phyloP scores from a whole-genome alignment of 2,888 invertebrate genomes.

The Neoitamus cyanurus region DNA sequence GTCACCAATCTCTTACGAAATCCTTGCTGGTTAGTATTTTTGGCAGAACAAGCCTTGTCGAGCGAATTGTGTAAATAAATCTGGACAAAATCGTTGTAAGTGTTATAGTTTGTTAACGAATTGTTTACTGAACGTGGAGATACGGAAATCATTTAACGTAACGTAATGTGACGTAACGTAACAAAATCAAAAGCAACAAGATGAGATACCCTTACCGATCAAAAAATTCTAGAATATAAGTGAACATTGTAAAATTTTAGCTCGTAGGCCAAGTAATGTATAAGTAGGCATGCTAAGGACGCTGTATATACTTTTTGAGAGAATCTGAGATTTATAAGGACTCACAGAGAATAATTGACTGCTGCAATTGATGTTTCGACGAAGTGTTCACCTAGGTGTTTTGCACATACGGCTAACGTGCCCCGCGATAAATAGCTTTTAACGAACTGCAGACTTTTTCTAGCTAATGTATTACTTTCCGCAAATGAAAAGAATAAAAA shows the following conservation, averaged over 20 bases:
- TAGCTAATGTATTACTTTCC: not conserved
- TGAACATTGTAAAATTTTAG: not conserved
- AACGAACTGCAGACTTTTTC: not conserved
- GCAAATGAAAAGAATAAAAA: not conserved
- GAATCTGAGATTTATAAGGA: not conserved
- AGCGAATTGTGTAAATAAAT: conserved; percentile 21
- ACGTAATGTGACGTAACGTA: not conserved
- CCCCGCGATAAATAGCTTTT: not conserved
- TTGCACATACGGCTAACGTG: not conserved
- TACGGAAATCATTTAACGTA: not conserved
- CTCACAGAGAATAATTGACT: conserved; percentile 1
- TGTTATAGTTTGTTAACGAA: conserved; percentile 28
- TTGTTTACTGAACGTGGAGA: not conserved
- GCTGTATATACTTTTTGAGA: not conserved
- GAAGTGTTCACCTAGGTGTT: not conserved
- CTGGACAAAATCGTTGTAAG: conserved; percentile 26
- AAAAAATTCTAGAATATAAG: not conserved
- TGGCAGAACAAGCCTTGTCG: conserved; percentile 16
- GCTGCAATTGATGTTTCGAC: not conserved
- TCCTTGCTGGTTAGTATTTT: not conserved
- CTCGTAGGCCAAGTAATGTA: not conserved
- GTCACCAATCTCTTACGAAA: not conserved
- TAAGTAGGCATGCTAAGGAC: not conserved
- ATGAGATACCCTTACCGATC: not conserved
- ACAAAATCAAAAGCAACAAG: not conserved